Base-by-base conservation (phyloP, 2,113 vertebrate genomes). In the Oncorhynchus mykiss region DNA sequence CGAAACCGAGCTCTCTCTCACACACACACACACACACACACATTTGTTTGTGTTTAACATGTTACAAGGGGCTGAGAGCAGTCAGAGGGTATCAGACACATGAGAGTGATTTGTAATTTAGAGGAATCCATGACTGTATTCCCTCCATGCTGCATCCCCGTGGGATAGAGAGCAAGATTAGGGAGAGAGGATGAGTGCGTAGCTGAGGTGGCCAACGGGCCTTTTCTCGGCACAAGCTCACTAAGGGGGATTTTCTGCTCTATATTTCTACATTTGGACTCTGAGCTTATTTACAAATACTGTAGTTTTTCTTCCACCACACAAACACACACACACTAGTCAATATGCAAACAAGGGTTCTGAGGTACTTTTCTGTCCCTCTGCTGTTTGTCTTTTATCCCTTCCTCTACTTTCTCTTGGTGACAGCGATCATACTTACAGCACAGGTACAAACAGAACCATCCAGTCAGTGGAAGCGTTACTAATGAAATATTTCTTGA, bases 91-190 rank as follows among this genome's bases (percentile, higher is more conserved):
- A 88, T 90, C 80, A 90, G 89, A 88, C 88, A 80, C 93, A 95
- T 95, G 95, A 96, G 92, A 95, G 93, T 89, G 90, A 96, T 97
- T 96, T 96, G 95, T 95, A 94, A 95, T 96, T 94, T 95, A 96
- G 94, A 95, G 94, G 94, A 96, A 96, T 92, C 93, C 93, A 90
- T 92, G 93, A 94, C 94, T 95, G 94, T 93, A 90, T 94, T 92
- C 75, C 86, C 85, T 80, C 82, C 82, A 80, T 49, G 27, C 16
- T 24, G 49, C 51, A 25, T 70, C 18, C 5, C 34, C 34, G 20
- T 7, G 11, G 67, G 67, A n/a, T 22, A 39, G 67, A 69, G 29
- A 1, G 49, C 48, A 48, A 31, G 45, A 14, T 22, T 9, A 13
- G 57, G 51, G 67, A 69, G 67, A 25, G 24, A 45, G 65, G 65